phyloP scores from a whole-genome alignment of 1,140 invertebrate genomes.

The Littorina saxatilis region DNA sequence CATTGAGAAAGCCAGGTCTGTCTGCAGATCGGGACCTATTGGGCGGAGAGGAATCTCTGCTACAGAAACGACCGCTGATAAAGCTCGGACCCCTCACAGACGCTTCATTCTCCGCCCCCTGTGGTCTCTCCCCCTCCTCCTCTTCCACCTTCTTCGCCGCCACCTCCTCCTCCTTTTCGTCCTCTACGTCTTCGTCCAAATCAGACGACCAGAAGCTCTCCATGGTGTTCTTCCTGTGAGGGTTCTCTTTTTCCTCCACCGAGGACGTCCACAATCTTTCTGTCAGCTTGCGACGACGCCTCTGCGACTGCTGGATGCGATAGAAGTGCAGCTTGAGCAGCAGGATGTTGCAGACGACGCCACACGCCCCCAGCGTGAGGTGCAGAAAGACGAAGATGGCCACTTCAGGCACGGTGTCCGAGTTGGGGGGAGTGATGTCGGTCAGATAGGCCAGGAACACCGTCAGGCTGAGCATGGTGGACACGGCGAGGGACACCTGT shows the following conservation, averaged over 20 bases:
- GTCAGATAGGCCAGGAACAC: slow-evolving; percentile 32
- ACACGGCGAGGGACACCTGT: slow-evolving; percentile 39
- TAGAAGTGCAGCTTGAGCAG: slow-evolving; percentile 3
- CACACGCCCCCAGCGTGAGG: slow-evolving; percentile 1
- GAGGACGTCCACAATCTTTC: neutral
- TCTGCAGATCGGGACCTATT: too few relatives aligned
- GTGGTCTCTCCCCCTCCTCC: neutral
- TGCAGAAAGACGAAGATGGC: slow-evolving; percentile 24
- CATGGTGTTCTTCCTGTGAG: neutral
- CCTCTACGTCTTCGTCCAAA: neutral
- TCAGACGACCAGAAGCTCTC: neutral
- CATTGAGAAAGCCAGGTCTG: too few relatives aligned
- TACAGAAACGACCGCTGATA: neutral
- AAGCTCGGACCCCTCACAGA: neutral
- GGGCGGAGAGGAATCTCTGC: neutral
- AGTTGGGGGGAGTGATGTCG: slow-evolving; percentile 29
- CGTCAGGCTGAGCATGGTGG: slow-evolving; percentile 34
- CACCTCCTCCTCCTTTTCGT: neutral
- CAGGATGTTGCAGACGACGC: slow-evolving; percentile 26
- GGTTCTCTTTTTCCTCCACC: neutral
- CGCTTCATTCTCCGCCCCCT: neutral
- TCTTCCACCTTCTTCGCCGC: too few relatives aligned
- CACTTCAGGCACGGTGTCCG: slow-evolving; percentile 5
- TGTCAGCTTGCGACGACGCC: neutral
- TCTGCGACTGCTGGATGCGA: neutral